Percentiles rank a stretch among this genome's conserved stretches.
Conservation (phyloP, 2,888 invertebrate species). For the Chirona hameri region DNA sequence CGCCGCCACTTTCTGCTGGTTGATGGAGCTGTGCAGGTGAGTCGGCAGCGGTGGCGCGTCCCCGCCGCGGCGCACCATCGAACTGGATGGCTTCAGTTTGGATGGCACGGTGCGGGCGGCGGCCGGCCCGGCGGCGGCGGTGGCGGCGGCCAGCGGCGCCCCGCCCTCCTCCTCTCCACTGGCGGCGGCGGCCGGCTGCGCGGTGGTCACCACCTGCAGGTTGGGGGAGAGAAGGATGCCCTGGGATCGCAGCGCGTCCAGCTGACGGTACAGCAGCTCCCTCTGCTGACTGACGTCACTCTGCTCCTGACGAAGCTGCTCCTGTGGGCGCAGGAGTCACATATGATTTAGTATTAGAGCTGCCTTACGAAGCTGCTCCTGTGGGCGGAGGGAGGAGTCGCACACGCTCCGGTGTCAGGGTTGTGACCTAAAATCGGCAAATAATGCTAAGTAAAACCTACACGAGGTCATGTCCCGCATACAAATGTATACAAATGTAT, state of each 20-base stretch:
- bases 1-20: conserved; percentile 66
- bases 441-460: too few species aligned
- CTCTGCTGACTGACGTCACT: conserved; percentile 83
- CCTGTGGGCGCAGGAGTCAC: too few species aligned
- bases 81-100: conserved; percentile 38
- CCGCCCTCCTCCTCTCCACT: conserved; percentile 37
- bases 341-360: too few species aligned
- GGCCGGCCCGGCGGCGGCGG: conserved; percentile 33
- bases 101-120: conserved; percentile 37
- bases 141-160: conserved; percentile 37
- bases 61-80: conserved; percentile 34
- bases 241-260: conserved; percentile 75
- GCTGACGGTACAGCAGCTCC: conserved; percentile 82
- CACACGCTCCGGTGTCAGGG: too few species aligned
- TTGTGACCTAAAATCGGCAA: too few species aligned
- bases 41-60: conserved; percentile 58
- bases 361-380: too few species aligned
- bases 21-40: conserved; percentile 71
- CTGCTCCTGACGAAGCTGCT: conserved; percentile 69
- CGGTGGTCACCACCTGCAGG: conserved; percentile 50
- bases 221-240: conserved; percentile 64
- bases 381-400: too few species aligned
- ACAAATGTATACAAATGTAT: too few species aligned
- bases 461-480: too few species aligned
- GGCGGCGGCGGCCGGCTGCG: conserved; percentile 40